Percentiles rank a stretch among this genome's conserved stretches.
Conservation (phyloP, 2,113 vertebrate species). For the Typhlomys cinereus region DNA sequence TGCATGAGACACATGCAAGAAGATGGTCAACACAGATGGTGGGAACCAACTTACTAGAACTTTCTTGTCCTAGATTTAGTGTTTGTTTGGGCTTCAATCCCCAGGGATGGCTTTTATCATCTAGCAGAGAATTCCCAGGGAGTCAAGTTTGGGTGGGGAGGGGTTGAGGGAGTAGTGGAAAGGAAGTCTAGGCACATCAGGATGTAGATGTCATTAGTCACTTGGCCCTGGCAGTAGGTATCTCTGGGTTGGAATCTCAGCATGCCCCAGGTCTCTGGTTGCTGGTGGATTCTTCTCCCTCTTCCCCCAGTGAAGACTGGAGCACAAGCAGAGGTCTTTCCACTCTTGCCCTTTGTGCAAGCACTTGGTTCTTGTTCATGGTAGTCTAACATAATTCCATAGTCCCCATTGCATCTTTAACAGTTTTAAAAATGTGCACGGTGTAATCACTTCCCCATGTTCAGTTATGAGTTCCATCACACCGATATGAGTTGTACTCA, state of each 20-base stretch:
- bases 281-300: not conserved
- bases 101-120: not conserved
- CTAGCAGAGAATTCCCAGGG: not conserved
- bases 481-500: not conserved
- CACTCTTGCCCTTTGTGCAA: not conserved
- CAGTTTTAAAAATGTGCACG: no score
- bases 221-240: no score
- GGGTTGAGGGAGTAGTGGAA: not conserved
- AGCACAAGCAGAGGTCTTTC: not conserved
- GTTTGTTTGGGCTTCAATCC: not conserved
- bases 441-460: not conserved
- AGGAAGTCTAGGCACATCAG: not conserved
- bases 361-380: not conserved
- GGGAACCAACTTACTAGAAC: not conserved
- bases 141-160: not conserved
- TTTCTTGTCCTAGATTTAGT: not conserved
- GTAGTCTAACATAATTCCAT: no score
- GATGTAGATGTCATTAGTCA: not conserved
- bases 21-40: not conserved
- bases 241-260: not conserved
- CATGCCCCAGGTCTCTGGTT: rapidly evolving
- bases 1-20: not conserved
- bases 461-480: not conserved
- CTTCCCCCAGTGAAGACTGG: rapidly evolving
- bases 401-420: no score